Percentiles rank a stretch among this genome's conserved stretches.
These are phyloP conservation scores for Paelopatides confundens DNA, from an alignment of 53 echinoderm and acorn worm genomes.

Conservation along the genomic window DNA sequence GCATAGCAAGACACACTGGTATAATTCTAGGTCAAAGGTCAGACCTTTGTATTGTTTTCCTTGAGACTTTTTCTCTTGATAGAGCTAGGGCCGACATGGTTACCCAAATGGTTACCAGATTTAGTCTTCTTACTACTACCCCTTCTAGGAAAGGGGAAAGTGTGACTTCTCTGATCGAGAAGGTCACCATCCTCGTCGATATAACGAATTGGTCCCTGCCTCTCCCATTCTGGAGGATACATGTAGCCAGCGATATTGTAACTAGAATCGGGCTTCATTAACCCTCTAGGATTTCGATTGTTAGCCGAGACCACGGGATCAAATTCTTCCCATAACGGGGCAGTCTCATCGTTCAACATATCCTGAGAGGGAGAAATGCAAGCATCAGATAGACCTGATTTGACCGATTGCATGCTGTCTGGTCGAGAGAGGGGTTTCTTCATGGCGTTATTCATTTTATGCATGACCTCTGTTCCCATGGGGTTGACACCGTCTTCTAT, in stretches of 20 bases:
- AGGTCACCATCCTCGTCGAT: slow-evolving; percentile 95
- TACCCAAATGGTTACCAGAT: slow-evolving; percentile 79
- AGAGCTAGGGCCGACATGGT: slow-evolving; percentile 75
- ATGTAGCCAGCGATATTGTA: slow-evolving; percentile 90
- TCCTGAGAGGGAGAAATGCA: slow-evolving; percentile 72
- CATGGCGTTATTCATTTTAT: slow-evolving; percentile 86
- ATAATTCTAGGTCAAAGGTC: slow-evolving; percentile 46
- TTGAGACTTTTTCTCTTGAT: slow-evolving; percentile 59
- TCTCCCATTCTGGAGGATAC: slow-evolving; percentile 95
- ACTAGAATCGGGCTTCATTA: slow-evolving; percentile 78
- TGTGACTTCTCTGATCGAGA: slow-evolving; percentile 31
- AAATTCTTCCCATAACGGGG: slow-evolving; percentile 84
- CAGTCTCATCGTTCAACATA: slow-evolving; percentile 47
- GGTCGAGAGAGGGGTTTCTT: slow-evolving; percentile 81
- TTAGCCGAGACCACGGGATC: slow-evolving; percentile 71
- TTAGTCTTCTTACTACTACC: slow-evolving; percentile 74
- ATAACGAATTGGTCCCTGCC: slow-evolving; percentile 89
- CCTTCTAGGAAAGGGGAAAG: slow-evolving; percentile 70
- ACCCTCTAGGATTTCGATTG: slow-evolving; percentile 73
- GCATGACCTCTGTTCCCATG: slow-evolving; percentile 89
- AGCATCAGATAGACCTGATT: slow-evolving; percentile 82
- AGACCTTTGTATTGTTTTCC: slow-evolving; percentile 77
- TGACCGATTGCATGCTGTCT: slow-evolving; percentile 96
- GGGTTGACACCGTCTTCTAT: slow-evolving; percentile 72
- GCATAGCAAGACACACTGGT: slow-evolving; percentile 39